Evolutionary conservation across 1,140 invertebrate genomes (phyloP), one percentile per base, ranked within the genome.

Genomic region (Pollicipes pollicipes): DNA sequence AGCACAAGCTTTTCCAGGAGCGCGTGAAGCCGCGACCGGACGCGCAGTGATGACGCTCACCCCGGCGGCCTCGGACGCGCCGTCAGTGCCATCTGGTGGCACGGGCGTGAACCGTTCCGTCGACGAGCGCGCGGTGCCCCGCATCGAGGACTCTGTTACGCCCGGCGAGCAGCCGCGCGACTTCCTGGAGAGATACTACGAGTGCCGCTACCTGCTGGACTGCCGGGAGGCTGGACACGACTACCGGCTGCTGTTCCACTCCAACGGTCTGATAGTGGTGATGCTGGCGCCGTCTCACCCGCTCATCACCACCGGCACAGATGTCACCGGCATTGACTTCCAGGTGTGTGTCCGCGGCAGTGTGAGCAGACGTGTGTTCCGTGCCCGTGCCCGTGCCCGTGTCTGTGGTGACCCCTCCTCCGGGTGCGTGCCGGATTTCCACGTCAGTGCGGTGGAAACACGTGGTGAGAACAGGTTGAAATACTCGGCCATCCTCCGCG

Each of bases 231-330:
- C 45, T 21, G 45, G 45, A 10, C 45, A 58, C 45, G 45, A 58
- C 45, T 58, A 58, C 45, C 45, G 45, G 45, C 45, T 58, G 45
- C 45, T 58, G 45, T 58, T 58, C 45, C 45, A 58, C 45, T 58
- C 45, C 45, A 58, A 58, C 45, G 45, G 45, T 58, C 45, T 58
- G 45, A 58, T 58, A 10, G 45, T 21, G 45, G 13, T 58, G 45
- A 58, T 58, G 45, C 45, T 58, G 45, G 45, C 45, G 45, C 45
- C 45, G 45, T 58, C 45, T 2, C 45, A 58, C 45, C 17, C 45
- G 6, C 45, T 58, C 13, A 21, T 58, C 13, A 21, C 45, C 45
- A 3, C 6, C 45, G 45, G 6, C 45, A 21, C 45, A 10, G 24
- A 10, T 21, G 45, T 58, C 45, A 58, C 45, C 17, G 45, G 17